Evolutionary conservation across 2,113 vertebrate genomes (phyloP).

Genomic region (Pterocles burchelli): DNA sequence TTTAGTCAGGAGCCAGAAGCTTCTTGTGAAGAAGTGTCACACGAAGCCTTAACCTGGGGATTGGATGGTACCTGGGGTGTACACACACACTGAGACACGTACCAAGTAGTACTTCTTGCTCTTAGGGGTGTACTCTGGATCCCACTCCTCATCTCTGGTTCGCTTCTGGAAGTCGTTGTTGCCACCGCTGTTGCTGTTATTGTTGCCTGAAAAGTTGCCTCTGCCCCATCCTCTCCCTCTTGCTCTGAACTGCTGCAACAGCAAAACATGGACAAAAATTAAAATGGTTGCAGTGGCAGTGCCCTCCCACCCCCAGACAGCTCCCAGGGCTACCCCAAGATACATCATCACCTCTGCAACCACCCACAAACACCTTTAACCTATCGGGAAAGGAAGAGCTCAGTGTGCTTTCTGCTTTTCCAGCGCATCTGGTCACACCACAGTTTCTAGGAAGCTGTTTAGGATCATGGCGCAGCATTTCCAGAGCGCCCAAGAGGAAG

Average conservation of each 20-base stretch:
- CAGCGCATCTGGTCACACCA: not conserved
- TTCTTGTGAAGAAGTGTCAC: not conserved
- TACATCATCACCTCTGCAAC: not conserved
- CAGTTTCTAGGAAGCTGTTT: not conserved
- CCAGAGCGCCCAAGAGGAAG: not conserved
- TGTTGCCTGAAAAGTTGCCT: constrained; percentile 84
- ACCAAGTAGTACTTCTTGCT: constrained; percentile 97
- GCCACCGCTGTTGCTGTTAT: constrained; percentile 77
- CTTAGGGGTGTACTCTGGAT: constrained; percentile 91
- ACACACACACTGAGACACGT: constrained; percentile 12
- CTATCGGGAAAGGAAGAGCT: not conserved
- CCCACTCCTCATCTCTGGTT: constrained; percentile 88
- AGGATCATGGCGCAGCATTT: rapidly evolving
- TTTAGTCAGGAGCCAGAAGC: not conserved
- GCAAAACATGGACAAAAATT: not conserved
- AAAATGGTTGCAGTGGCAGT: rapidly evolving
- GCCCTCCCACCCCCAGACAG: not conserved
- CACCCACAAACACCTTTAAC: not conserved
- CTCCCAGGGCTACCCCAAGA: not conserved
- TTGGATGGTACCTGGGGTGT: not conserved
- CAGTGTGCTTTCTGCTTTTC: not conserved
- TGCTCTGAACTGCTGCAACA: constrained; percentile 82
- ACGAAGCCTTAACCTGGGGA: not conserved
- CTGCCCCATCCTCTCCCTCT: constrained; percentile 91
- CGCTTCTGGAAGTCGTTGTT: constrained; percentile 79